Base-by-base conservation (phyloP, 2,888 invertebrate genomes). In the Rhamnusium bicolor region DNA sequence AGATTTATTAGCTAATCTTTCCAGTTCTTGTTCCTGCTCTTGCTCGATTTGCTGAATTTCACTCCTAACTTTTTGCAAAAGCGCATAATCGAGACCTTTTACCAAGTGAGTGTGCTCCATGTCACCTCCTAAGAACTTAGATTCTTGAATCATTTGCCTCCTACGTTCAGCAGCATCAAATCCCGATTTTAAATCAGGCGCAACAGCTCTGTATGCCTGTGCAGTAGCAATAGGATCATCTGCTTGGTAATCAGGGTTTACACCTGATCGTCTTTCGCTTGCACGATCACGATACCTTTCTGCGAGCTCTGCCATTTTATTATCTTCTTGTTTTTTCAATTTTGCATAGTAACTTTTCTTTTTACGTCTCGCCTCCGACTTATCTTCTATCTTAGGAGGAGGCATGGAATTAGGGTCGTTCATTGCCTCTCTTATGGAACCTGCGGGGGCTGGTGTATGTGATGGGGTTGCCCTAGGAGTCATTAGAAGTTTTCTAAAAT, bases 21-120 rank as follows among this genome's bases (percentile, higher is more conserved):
- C 96, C 90, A 95, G 92, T 86, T 96, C 95, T 0, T 93, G 92
- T 79, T 96, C 96, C 84, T 95, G 93, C 82, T 96, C 95, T 68
- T 92, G 91, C 85, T 98, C 98, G 72, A 94, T 94, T 40, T 89
- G 89, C 70, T 89, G 89, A 76, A 98, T 96, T 88, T 99, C 99
- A 78, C 97, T 97, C 58, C 97, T 97, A 0, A 96, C 97, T 91
- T 99, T 96, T 84, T 97, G 97, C 71, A 98, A 88, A 63, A 98
- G 89, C 0, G 97, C 97, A 87, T 96, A 98, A 91, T 98, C 98
- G 60, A 93, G 89, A 78, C 97, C 99, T 90, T 99, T 99, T 82
- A 99, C 99, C 91, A 99, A 97, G 90, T 99, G 99, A 86, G 99
- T 99, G 84, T 99, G 99, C 85, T 99, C 98, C 96, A 99, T 98